These are phyloP conservation scores for Dicyrtomina minuta DNA, from an alignment of 2,888 invertebrate genomes.

Conservation along the genomic window DNA sequence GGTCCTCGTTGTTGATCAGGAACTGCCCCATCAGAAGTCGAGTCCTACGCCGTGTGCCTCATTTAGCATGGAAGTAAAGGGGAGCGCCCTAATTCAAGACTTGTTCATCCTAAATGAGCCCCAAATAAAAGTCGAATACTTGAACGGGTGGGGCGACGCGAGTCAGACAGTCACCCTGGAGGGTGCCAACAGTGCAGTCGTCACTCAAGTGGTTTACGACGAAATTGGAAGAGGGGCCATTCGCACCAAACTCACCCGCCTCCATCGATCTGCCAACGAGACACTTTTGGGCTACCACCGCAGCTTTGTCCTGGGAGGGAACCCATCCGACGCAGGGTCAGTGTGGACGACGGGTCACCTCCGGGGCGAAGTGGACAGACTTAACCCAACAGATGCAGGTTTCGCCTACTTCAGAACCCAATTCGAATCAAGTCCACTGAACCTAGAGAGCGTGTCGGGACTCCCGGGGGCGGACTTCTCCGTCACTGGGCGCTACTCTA, in stretches of 20 bases:
- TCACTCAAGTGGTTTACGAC: conserved; percentile 31
- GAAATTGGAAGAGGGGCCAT: too few relatives aligned
- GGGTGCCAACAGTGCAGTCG: background rate
- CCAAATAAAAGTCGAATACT: conserved; percentile 1
- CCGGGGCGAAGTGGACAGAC: background rate
- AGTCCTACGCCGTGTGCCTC: background rate
- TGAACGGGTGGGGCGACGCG: conserved; percentile 15
- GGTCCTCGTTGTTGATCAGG: conserved; percentile 6
- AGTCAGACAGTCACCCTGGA: conserved; percentile 27
- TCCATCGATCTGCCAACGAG: background rate
- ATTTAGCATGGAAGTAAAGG: background rate
- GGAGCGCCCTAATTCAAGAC: background rate
- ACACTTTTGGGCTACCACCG: conserved; percentile 10
- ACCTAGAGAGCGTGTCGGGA: background rate
- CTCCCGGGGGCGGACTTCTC: conserved; percentile 24
- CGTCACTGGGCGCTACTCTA: background rate
- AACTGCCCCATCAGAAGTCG: background rate
- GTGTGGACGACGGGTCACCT: conserved; percentile 6
- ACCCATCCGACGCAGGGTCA: background rate
- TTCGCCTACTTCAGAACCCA: conserved; percentile 23
- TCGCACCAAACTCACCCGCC: background rate
- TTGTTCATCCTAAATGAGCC: too few relatives aligned
- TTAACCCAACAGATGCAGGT: conserved; percentile 28
- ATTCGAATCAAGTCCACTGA: background rate
- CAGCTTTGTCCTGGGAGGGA: conserved; percentile 1